Evolutionary conservation across 2,113 vertebrate species (phyloP).

Genomic region (Otolemur garnettii): DNA sequence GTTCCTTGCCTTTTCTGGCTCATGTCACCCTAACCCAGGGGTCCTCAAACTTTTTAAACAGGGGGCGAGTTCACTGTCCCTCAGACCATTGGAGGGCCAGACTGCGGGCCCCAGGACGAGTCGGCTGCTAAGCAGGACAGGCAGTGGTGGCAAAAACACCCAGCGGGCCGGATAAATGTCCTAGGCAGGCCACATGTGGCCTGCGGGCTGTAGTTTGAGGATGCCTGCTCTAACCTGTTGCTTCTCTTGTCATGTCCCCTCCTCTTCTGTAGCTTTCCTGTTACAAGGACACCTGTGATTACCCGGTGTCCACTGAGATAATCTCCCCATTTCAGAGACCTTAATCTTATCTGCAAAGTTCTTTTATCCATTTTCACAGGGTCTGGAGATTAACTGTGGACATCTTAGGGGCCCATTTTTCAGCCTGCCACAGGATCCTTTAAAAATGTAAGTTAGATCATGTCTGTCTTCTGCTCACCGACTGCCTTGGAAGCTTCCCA

Average conservation of each 20-base stretch:
- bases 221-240: neutral
- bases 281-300: neutral
- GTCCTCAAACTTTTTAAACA: too few species aligned
- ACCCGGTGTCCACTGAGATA: neutral
- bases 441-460: neutral
- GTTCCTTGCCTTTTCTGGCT: neutral
- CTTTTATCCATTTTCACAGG: neutral
- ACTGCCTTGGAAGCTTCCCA: neutral
- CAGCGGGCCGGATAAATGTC: too few species aligned
- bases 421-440: neutral
- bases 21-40: rapidly evolving
- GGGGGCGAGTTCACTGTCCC: too few species aligned
- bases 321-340: neutral
- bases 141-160: too few species aligned
- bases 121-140: too few species aligned
- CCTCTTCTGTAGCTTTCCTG: neutral
- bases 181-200: too few species aligned
- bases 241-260: neutral
- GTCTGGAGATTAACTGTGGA: neutral
- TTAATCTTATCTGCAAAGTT: neutral
- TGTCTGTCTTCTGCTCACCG: neutral
- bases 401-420: neutral
- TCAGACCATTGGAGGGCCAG: too few species aligned
- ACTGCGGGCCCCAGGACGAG: too few species aligned
- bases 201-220: too few species aligned